Evolutionary conservation across 1,140 invertebrate genomes (phyloP).

Genomic region (Pectinophora gossypiella): DNA sequence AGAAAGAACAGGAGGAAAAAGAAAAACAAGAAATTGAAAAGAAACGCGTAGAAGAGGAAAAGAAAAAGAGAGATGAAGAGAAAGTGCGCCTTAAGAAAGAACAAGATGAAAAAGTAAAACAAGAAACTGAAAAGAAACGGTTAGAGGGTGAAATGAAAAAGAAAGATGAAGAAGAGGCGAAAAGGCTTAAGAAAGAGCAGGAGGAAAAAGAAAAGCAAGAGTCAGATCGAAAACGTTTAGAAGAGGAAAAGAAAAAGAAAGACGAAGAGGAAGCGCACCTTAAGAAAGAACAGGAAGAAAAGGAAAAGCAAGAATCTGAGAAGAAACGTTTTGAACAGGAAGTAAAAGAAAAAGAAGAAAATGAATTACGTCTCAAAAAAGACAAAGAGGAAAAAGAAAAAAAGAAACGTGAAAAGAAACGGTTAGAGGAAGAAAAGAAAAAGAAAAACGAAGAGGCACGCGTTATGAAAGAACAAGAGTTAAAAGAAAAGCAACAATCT

Average conservation of each 20-base stretch:
- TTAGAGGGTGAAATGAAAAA: slow-evolving; percentile 17
- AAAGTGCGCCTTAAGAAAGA: slow-evolving; percentile 18
- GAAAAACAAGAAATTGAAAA: slow-evolving; percentile 15
- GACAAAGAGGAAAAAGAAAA: slow-evolving; percentile 19
- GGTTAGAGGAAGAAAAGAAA: slow-evolving; percentile 16
- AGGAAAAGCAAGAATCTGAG: slow-evolving; percentile 14
- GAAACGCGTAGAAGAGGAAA: slow-evolving; percentile 10
- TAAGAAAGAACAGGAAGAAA: slow-evolving; percentile 27
- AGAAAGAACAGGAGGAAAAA: slow-evolving; percentile 28
- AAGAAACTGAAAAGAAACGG: slow-evolving; percentile 18
- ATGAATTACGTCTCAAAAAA: slow-evolving; percentile 14
- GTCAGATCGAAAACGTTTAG: slow-evolving; percentile 16
- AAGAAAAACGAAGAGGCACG: slow-evolving; percentile 21
- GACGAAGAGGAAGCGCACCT: slow-evolving; percentile 23
- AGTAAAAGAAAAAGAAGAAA: slow-evolving; percentile 27
- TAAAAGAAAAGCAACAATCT: slow-evolving; percentile 15
- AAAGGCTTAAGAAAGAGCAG: slow-evolving; percentile 25
- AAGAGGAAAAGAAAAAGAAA: slow-evolving; percentile 24
- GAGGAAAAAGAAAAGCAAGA: slow-evolving; percentile 26
- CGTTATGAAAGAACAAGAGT: slow-evolving; percentile 24
- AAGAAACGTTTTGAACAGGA: slow-evolving; percentile 6
- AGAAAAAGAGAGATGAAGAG: slow-evolving; percentile 10
- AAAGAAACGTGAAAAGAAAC: slow-evolving; percentile 26
- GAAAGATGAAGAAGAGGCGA: slow-evolving; percentile 20
- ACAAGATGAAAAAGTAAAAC: slow-evolving; percentile 19